These are phyloP conservation scores for Heliconius eleuchia DNA, from an alignment of 1,140 invertebrate genomes.

Conservation along the genomic window DNA sequence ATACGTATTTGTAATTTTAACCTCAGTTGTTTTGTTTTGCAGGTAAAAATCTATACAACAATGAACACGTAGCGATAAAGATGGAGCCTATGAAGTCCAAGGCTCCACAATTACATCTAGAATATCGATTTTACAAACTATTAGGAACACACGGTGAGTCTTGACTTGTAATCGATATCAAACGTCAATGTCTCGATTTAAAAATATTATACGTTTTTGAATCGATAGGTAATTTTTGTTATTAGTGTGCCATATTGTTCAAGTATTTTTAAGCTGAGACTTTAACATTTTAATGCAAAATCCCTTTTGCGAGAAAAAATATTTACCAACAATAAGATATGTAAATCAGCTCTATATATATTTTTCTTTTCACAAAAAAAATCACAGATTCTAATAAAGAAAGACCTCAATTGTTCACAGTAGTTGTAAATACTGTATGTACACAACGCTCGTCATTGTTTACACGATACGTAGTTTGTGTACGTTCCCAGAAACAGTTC, in stretches of 20 bases:
- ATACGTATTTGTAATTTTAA: background rate
- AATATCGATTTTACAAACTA: constrained; percentile 99
- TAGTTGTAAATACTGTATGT: constrained; percentile 10
- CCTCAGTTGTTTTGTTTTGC: constrained; percentile 25
- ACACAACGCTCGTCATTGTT: constrained; percentile 27
- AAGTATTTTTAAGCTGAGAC: background rate
- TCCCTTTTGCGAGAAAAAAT: background rate
- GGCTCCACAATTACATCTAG: constrained; percentile 99
- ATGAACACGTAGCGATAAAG: constrained; percentile 99
- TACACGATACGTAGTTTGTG: constrained; percentile 17
- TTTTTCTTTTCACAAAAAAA: background rate
- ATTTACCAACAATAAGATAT: background rate
- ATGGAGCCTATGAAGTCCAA: constrained; percentile 99
- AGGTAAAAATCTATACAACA: constrained; percentile 99
- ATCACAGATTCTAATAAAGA: constrained; percentile 4
- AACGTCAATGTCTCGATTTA: background rate
- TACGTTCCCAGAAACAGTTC: constrained; percentile 27
- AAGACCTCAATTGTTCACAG: constrained; percentile 1
- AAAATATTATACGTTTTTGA: too few relatives aligned
- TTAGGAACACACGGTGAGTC: constrained; percentile 94
- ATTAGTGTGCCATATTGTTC: background rate
- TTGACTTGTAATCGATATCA: background rate
- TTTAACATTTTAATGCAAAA: too few relatives aligned
- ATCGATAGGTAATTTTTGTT: too few relatives aligned
- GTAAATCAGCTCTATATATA: background rate